phyloP scores from a whole-genome alignment of 2,888 invertebrate species.

The Dryobotodes eremita region DNA sequence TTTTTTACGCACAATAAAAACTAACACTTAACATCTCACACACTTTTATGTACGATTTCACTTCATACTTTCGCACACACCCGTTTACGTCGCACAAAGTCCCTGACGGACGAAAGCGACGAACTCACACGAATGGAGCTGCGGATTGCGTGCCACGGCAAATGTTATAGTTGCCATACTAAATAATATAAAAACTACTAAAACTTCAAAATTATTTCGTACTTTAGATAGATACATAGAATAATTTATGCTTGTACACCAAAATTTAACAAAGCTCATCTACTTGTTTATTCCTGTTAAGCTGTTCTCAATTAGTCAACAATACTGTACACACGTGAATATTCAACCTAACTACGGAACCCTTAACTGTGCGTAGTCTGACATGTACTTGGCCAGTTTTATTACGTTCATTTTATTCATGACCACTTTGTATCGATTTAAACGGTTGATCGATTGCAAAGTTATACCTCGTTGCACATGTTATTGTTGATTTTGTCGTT shows the following conservation, averaged over 20 bases:
- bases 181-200: constrained; percentile 50
- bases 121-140: constrained; percentile 85
- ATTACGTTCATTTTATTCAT: neutral
- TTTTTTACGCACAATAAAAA: constrained; percentile 86
- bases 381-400: neutral
- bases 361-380: neutral
- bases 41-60: constrained; percentile 89
- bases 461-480: neutral
- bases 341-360: neutral
- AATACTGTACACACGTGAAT: neutral
- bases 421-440: neutral
- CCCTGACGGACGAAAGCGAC: constrained; percentile 81
- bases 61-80: constrained; percentile 91
- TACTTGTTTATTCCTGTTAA: neutral
- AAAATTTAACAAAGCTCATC: neutral
- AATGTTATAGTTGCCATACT: constrained; percentile 73
- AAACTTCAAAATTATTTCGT: neutral
- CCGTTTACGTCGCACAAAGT: constrained; percentile 88
- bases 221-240: too few relatives aligned
- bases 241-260: neutral
- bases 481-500: neutral
- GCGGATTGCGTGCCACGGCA: constrained; percentile 68
- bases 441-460: neutral
- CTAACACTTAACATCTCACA: constrained; percentile 90
- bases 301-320: neutral